A percentile compares a stretch with the other conserved stretches of the same genome.
phyloP scores from a whole-genome alignment of 2,888 invertebrate species.

The Spodoptera exigua region DNA sequence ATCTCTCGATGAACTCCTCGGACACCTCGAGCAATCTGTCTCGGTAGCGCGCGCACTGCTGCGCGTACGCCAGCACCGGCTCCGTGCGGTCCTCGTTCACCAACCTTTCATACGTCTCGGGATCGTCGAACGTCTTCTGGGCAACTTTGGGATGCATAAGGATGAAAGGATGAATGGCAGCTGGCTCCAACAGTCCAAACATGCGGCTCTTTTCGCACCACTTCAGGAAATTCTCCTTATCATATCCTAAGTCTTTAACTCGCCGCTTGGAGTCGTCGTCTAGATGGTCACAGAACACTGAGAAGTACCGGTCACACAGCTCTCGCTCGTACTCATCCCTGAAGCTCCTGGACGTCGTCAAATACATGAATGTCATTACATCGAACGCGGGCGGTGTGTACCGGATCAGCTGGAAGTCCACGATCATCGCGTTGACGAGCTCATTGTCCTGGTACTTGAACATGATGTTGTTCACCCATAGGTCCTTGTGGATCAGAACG shows the following conservation, averaged over 20 bases:
- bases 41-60: conserved; percentile 55
- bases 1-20: conserved; percentile 76
- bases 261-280: conserved; percentile 62
- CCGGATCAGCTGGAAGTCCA: conserved; percentile 79
- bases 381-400: conserved; percentile 82
- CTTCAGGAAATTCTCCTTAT: conserved; percentile 56
- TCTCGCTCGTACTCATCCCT: conserved; percentile 67
- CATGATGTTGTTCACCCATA: conserved; percentile 82
- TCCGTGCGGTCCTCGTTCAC: conserved; percentile 61
- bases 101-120: conserved; percentile 61
- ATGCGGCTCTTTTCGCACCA: conserved; percentile 67
- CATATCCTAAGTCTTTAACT: conserved; percentile 63
- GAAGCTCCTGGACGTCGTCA: conserved; percentile 71
- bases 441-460: conserved; percentile 70
- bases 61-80: conserved; percentile 64
- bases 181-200: conserved; percentile 62
- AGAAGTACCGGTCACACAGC: conserved; percentile 69
- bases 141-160: conserved; percentile 67
- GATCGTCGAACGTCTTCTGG: conserved; percentile 63
- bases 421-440: conserved; percentile 71
- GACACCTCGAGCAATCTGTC: conserved; percentile 66
- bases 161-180: conserved; percentile 60
- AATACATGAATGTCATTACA: conserved; percentile 71
- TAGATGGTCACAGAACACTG: conserved; percentile 64
- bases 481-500: conserved; percentile 77